A percentile compares a stretch with the other conserved stretches of the same genome.
phyloP scores from a whole-genome alignment of 2,888 invertebrate genomes.

The Hedya salicella region DNA sequence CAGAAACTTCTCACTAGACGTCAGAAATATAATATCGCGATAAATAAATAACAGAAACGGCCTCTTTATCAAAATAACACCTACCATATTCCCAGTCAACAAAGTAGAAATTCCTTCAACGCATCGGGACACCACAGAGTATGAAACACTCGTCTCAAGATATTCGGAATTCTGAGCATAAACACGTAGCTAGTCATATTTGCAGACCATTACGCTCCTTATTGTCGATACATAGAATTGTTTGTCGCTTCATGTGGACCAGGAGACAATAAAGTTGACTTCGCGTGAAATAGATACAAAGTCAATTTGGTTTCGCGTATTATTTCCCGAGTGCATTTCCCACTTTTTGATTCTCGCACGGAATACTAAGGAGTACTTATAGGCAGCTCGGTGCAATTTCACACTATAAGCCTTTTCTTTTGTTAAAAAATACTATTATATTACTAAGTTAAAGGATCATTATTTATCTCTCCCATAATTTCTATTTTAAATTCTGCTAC shows the following conservation, averaged over 20 bases:
- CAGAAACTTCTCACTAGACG: constrained; percentile 11
- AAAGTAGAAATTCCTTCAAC: constrained; percentile 2
- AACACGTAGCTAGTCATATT: constrained; percentile 52
- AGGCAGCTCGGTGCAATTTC: background rate
- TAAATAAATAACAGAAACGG: constrained; percentile 18
- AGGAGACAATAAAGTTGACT: constrained; percentile 40
- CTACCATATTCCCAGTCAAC: background rate
- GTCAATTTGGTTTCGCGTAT: constrained; percentile 33
- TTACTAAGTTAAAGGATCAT: too few relatives aligned
- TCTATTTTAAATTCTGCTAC: too few relatives aligned
- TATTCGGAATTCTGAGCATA: constrained; percentile 48
- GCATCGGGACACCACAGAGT: constrained; percentile 15
- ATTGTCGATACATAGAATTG: constrained; percentile 54
- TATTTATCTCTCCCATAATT: too few relatives aligned
- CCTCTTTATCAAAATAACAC: background rate
- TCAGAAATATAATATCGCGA: constrained; percentile 13
- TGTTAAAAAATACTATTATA: background rate
- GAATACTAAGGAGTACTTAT: constrained; percentile 32
- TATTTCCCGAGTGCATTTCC: constrained; percentile 33
- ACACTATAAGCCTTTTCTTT: constrained; percentile 1
- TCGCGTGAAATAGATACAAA: constrained; percentile 41
- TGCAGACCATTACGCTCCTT: constrained; percentile 53
- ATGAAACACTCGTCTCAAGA: constrained; percentile 29
- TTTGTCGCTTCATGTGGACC: constrained; percentile 48
- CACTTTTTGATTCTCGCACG: constrained; percentile 26